These are phyloP conservation scores for Tetraneura akinire DNA, from an alignment of 1,140 invertebrate genomes.

Conservation along the genomic window DNA sequence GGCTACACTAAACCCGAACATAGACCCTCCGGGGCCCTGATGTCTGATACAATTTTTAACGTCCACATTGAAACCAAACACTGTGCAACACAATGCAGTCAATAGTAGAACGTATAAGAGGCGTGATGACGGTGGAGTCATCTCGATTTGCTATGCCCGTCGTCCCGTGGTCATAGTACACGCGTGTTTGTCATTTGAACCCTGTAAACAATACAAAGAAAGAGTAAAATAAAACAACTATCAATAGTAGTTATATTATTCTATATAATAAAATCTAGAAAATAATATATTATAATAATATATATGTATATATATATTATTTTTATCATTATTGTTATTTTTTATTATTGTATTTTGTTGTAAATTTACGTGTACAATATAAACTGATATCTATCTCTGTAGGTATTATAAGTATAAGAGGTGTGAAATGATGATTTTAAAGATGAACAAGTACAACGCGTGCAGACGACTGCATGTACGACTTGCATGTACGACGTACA, in stretches of 20 bases:
- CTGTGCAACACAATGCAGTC: constrained; percentile 8
- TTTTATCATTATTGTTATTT: background rate
- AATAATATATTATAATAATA: background rate
- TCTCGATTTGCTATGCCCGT: constrained; percentile 45
- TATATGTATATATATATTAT: no score
- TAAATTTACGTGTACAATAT: background rate
- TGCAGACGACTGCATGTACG: background rate
- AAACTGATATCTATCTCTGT: constrained; percentile 19
- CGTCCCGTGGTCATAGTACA: constrained; percentile 42
- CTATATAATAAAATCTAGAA: constrained; percentile 4
- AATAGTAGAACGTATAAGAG: constrained; percentile 15
- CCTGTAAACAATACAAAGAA: constrained; percentile 27
- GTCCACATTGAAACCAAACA: constrained; percentile 62
- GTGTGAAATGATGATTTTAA: constrained; percentile 31
- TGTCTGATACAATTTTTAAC: constrained; percentile 59
- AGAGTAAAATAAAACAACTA: no score
- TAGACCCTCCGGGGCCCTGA: constrained; percentile 59
- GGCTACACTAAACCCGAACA: constrained; percentile 64
- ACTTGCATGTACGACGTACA: constrained; percentile 24
- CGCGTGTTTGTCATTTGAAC: constrained; percentile 16
- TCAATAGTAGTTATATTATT: no score
- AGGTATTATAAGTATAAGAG: background rate
- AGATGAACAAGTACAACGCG: constrained; percentile 9
- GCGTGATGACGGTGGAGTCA: constrained; percentile 35
- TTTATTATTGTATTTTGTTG: constrained; percentile 4